Evolutionary conservation across 2,888 invertebrate species (phyloP).

Genomic region (Cerastis leucographa): DNA sequence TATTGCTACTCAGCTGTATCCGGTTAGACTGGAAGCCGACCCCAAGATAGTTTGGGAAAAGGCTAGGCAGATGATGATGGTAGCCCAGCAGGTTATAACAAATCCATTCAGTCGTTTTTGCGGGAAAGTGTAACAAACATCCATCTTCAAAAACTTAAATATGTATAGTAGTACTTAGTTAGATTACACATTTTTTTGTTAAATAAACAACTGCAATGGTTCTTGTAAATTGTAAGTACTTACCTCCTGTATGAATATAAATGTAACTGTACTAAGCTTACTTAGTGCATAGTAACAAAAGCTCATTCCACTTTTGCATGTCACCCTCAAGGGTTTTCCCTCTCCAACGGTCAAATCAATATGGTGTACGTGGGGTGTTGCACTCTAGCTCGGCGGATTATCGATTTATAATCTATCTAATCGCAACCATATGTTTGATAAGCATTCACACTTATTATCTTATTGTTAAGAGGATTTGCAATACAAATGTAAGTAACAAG

Average conservation of each 20-base stretch:
- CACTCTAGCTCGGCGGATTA: slow-evolving; percentile 24
- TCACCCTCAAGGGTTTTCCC: slow-evolving; percentile 3
- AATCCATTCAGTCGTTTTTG: background rate
- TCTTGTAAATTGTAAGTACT: background rate
- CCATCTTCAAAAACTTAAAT: background rate
- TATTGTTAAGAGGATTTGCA: slow-evolving; percentile 30
- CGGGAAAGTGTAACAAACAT: background rate
- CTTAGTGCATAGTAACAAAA: slow-evolving; percentile 4
- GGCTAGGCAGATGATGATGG: too few relatives aligned
- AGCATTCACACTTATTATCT: background rate
- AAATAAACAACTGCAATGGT: background rate
- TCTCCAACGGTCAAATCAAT: slow-evolving; percentile 13
- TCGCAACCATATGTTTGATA: slow-evolving; percentile 12
- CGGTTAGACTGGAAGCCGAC: too few relatives aligned
- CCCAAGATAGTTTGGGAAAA: too few relatives aligned
- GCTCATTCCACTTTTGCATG: background rate
- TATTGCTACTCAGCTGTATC: too few relatives aligned
- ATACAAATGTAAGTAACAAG: slow-evolving; percentile 1
- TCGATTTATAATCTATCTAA: slow-evolving; percentile 8
- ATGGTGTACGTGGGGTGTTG: background rate
- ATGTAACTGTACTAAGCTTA: background rate
- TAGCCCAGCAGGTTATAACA: too few relatives aligned
- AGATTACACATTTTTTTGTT: background rate
- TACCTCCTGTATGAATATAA: background rate
- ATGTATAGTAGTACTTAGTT: background rate